phyloP scores from a whole-genome alignment of 2,113 vertebrate genomes.

The Neomonachus schauinslandi region DNA sequence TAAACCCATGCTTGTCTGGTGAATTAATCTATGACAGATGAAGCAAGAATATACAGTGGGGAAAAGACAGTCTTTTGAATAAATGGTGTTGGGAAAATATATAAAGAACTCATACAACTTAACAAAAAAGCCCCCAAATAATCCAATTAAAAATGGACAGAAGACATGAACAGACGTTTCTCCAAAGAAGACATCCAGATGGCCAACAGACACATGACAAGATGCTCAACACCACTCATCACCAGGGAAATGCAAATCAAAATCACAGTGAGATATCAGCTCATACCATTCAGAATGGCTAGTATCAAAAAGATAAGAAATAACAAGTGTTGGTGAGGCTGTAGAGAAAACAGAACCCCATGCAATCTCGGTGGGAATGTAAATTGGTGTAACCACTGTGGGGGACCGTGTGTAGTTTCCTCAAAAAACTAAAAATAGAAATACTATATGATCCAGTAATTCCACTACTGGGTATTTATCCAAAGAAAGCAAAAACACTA shows the following conservation, averaged over 20 bases:
- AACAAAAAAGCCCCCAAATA: not conserved
- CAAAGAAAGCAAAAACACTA: not conserved
- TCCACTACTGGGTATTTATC: not conserved
- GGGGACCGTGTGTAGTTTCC: not conserved
- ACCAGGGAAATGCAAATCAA: not conserved
- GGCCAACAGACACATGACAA: not conserved
- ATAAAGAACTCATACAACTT: not conserved
- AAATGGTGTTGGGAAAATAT: not conserved
- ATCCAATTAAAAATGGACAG: not conserved
- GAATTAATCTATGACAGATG: not conserved
- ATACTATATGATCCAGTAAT: not conserved
- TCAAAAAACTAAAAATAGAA: not conserved
- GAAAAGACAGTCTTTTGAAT: not conserved
- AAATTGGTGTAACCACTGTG: not conserved
- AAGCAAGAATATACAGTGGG: not conserved
- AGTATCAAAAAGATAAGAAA: not conserved
- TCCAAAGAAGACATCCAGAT: not conserved
- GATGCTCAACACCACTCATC: not conserved
- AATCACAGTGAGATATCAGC: not conserved
- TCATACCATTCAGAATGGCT: not conserved
- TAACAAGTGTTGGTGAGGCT: not conserved
- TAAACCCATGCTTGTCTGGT: not conserved
- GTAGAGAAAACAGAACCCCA: not conserved
- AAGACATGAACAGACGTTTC: not conserved
- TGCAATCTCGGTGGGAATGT: not conserved